These are phyloP conservation scores for Microtus obscurus DNA, from an alignment of 2,797 vertebrate genomes.

Conservation along the genomic window DNA sequence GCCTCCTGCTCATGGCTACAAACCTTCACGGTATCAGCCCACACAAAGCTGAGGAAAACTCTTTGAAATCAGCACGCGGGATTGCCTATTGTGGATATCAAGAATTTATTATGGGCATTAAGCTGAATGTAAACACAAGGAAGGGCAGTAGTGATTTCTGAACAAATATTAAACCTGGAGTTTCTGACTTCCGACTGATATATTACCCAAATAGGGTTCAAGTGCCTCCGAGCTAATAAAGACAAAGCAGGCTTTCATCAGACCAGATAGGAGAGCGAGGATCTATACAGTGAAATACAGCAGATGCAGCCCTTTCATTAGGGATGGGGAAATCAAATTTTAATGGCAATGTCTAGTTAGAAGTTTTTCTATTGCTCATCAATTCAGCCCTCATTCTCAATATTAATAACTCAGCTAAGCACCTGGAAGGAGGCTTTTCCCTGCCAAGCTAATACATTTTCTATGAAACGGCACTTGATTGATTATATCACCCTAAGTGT, in stretches of 20 bases:
- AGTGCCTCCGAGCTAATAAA: conserved; percentile 73
- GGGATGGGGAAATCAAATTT: conserved; percentile 77
- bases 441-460: conserved; percentile 67
- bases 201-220: conserved; percentile 67
- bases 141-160: conserved; percentile 61
- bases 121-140: conserved; percentile 36
- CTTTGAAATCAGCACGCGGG: conserved; percentile 5
- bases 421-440: conserved; percentile 66
- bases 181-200: conserved; percentile 67
- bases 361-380: conserved; percentile 75
- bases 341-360: conserved; percentile 73
- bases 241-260: conserved; percentile 76
- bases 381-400: conserved; percentile 72
- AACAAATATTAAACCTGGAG: conserved; percentile 68
- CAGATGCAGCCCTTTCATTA: conserved; percentile 74
- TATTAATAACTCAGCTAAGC: conserved; percentile 75
- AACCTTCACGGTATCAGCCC: not conserved
- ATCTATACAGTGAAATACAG: conserved; percentile 70
- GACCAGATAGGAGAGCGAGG: conserved; percentile 69
- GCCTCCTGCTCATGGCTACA: not conserved
- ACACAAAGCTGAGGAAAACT: not conserved
- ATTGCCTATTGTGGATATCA: conserved; percentile 41
- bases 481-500: conserved; percentile 67
- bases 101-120: conserved; percentile 63
- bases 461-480: conserved; percentile 60